These are phyloP conservation scores for Albula glossodonta DNA, from an alignment of 2,113 vertebrate species.

Conservation along the genomic window DNA sequence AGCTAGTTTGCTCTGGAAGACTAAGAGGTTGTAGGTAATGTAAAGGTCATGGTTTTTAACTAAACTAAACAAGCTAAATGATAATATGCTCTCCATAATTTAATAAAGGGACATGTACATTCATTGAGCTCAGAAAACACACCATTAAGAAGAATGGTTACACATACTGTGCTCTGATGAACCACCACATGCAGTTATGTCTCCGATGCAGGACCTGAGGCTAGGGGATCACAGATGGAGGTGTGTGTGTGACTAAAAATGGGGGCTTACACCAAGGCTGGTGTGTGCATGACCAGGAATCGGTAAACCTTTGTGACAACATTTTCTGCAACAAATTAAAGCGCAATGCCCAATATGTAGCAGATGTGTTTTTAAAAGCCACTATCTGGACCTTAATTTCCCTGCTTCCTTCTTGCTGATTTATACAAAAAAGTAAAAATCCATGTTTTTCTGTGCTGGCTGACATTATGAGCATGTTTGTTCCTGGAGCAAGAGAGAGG, in stretches of 20 bases:
- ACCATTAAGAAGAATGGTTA: slow-evolving; percentile 4
- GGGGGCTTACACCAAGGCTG: no score
- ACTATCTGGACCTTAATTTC: no score
- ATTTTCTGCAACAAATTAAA: neutral
- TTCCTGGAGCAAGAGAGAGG: neutral
- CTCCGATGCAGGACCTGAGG: no score
- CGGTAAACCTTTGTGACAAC: neutral
- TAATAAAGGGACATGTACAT: slow-evolving; percentile 5
- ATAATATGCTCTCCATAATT: neutral
- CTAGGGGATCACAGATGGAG: no score
- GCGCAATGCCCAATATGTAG: neutral
- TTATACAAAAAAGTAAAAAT: no score
- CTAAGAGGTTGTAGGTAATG: neutral
- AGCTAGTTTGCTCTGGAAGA: no score
- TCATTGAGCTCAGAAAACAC: neutral
- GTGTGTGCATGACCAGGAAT: no score
- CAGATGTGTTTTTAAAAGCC: neutral
- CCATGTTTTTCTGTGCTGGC: neutral
- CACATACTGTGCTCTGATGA: neutral
- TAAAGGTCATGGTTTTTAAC: slow-evolving; percentile 12
- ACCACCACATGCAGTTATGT: no score
- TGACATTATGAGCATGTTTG: neutral
- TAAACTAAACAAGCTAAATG: neutral
- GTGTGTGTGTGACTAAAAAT: no score
- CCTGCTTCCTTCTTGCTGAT: no score